These are phyloP conservation scores for Chrysaora quinquecirrha DNA, from an alignment of 30 jellyfish, hydroid and myxozoan genomes.

Conservation along the genomic window DNA sequence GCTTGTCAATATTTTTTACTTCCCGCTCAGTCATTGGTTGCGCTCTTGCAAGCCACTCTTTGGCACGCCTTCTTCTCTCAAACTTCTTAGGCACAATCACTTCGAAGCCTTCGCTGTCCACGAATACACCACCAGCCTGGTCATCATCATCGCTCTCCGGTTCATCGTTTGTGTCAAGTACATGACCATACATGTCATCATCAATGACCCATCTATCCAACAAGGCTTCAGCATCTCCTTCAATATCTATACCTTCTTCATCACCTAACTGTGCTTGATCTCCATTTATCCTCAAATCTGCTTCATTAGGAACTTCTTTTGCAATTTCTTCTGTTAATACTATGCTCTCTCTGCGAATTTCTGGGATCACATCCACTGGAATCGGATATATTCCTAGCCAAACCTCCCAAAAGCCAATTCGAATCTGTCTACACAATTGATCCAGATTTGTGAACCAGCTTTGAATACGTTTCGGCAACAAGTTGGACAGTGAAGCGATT, in stretches of 20 bases:
- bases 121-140: not conserved
- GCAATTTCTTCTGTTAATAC: not conserved
- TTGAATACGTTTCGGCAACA: not conserved
- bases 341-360: slow-evolving; percentile 1
- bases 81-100: slow-evolving; percentile 46
- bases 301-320: not conserved
- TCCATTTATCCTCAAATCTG: not conserved
- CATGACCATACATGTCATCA: slow-evolving; percentile 12
- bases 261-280: too few relatives aligned
- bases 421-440: not conserved
- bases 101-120: slow-evolving; percentile 47
- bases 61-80: slow-evolving; percentile 34
- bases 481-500: not conserved
- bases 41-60: slow-evolving; percentile 7
- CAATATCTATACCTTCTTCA: slow-evolving; percentile 39
- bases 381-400: slow-evolving; percentile 12
- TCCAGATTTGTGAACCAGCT: not conserved
- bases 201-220: slow-evolving; percentile 77
- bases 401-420: not conserved
- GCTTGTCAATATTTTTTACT: slow-evolving; percentile 45
- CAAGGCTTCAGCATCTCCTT: slow-evolving; percentile 78
- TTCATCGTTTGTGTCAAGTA: not conserved
- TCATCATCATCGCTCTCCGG: not conserved
- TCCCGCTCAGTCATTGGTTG: slow-evolving; percentile 63
- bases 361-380: slow-evolving; percentile 7